Conservation (phyloP, 2,113 vertebrate genomes). For the Scatophagus argus region DNA sequence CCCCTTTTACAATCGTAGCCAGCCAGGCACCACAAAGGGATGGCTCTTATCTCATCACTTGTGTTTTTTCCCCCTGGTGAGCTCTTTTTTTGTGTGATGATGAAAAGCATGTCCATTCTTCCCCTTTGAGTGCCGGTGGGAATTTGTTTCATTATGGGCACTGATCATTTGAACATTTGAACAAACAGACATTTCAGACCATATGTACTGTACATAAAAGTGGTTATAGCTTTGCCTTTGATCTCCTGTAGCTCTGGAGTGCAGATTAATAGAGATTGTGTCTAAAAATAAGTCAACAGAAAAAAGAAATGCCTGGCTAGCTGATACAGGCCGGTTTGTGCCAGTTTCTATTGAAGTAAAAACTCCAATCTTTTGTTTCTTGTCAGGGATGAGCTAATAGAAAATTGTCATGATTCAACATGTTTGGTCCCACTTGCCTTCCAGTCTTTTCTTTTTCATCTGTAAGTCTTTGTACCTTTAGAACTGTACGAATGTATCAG, state of each 20-base stretch:
- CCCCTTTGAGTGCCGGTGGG: neutral
- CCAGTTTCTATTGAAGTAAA: constrained; percentile 56
- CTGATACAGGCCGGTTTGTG: constrained; percentile 46
- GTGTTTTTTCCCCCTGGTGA: neutral
- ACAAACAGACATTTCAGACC: constrained; percentile 31
- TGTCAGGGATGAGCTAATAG: constrained; percentile 64
- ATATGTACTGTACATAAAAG: constrained; percentile 50
- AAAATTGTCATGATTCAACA: constrained; percentile 64
- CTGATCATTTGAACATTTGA: constrained; percentile 34
- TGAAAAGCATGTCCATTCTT: constrained; percentile 4
- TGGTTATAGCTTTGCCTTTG: constrained; percentile 41
- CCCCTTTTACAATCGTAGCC: constrained; percentile 9
- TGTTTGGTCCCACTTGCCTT: constrained; percentile 33
- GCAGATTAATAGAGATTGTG: constrained; percentile 29
- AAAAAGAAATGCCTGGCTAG: constrained; percentile 19
- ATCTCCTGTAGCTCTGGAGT: constrained; percentile 31
- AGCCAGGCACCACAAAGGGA: constrained; percentile 11
- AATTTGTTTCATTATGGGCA: constrained; percentile 7
- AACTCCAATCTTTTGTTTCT: constrained; percentile 42
- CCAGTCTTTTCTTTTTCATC: neutral
- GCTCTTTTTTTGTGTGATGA: constrained; percentile 24
- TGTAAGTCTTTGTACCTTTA: neutral
- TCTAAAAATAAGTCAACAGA: constrained; percentile 60
- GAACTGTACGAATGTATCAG: constrained; percentile 8
- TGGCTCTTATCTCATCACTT: constrained; percentile 28